These are phyloP conservation scores for Perdita meconis DNA, from an alignment of 2,888 invertebrate genomes.

Conservation along the genomic window DNA sequence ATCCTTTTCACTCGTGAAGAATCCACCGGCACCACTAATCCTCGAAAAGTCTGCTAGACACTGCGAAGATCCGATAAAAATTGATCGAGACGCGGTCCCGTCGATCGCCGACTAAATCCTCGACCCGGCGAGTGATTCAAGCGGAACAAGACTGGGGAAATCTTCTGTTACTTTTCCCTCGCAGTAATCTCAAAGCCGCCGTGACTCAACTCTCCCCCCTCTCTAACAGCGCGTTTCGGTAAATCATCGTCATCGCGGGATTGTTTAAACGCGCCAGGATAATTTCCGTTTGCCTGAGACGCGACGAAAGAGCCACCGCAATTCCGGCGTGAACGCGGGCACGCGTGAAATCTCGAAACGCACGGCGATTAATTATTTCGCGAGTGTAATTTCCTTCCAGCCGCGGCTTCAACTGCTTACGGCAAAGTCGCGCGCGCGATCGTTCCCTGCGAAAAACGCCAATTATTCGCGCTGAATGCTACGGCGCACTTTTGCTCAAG, in stretches of 20 bases:
- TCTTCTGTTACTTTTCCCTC: neutral
- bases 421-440: neutral
- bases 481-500: neutral
- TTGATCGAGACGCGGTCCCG: too few species aligned
- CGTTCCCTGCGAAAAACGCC: neutral
- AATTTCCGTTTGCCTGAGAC: conserved; percentile 14
- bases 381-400: conserved; percentile 20
- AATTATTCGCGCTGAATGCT: neutral
- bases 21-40: too few species aligned
- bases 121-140: too few species aligned
- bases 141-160: too few species aligned
- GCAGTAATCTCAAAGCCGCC: neutral
- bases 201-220: neutral
- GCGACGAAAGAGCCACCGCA: neutral
- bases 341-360: conserved; percentile 33
- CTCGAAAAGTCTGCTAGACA: too few species aligned
- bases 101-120: too few species aligned
- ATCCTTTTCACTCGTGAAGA: too few species aligned
- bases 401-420: neutral
- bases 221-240: neutral
- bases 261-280: conserved; percentile 22
- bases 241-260: conserved; percentile 22
- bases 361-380: conserved; percentile 42
- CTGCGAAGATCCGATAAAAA: too few species aligned
- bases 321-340: conserved; percentile 12